Conservation (phyloP, 2,888 invertebrate genomes). For the Ethmia dodecea region DNA sequence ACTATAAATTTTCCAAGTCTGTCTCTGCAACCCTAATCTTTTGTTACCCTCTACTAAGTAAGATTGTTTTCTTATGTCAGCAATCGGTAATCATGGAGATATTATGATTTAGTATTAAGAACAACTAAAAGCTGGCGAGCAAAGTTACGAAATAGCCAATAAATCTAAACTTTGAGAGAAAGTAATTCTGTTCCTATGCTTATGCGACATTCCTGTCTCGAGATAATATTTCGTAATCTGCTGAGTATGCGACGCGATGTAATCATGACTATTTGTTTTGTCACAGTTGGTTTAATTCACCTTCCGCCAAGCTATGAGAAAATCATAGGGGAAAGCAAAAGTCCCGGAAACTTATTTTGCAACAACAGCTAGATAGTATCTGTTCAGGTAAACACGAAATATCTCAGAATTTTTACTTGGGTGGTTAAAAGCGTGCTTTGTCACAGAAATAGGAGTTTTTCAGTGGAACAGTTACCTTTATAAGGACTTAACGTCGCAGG, state of each 20-base stretch:
- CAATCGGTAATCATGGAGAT: conserved; percentile 53
- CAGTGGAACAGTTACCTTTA: conserved; percentile 69
- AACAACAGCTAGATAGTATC: conserved; percentile 33
- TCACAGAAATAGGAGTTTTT: conserved; percentile 68
- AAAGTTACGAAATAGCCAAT: conserved; percentile 63
- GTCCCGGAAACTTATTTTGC: conserved; percentile 31
- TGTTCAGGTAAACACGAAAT: conserved; percentile 48
- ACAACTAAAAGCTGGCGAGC: conserved; percentile 58
- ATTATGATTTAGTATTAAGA: conserved; percentile 69
- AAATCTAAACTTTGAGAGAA: conserved; percentile 71
- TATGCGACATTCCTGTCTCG: conserved; percentile 57
- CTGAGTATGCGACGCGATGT: conserved; percentile 51
- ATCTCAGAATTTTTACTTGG: conserved; percentile 57
- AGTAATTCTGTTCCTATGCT: conserved; percentile 65
- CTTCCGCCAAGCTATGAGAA: conserved; percentile 35
- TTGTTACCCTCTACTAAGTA: conserved; percentile 25
- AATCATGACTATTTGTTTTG: conserved; percentile 51
- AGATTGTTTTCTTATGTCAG: conserved; percentile 48
- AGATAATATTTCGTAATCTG: conserved; percentile 60
- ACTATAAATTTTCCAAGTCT: background rate
- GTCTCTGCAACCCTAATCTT: conserved; percentile 1
- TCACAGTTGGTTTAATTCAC: conserved; percentile 35
- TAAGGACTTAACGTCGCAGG: conserved; percentile 69
- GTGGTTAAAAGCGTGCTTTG: conserved; percentile 59
- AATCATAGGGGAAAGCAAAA: conserved; percentile 39